Conservation (phyloP, 2,888 invertebrate species). For the Bombylius discolor region DNA sequence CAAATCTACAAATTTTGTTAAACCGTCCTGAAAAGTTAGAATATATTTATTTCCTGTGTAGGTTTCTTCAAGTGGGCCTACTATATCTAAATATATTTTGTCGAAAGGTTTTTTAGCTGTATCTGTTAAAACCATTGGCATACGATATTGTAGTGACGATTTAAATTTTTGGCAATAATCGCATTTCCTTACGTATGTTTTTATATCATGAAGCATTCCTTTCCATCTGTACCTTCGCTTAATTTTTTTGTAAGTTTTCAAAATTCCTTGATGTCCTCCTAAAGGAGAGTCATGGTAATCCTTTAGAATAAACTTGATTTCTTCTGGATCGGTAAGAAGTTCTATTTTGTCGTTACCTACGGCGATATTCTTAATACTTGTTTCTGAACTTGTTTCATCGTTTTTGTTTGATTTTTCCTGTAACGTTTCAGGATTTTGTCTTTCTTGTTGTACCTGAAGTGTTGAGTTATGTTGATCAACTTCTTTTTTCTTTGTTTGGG, state of each 20-base stretch:
- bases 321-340: background rate
- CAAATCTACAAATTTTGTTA: conserved; percentile 5
- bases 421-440: no score
- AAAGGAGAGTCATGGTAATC: background rate
- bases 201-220: background rate
- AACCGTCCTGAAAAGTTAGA: conserved; percentile 8
- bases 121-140: background rate
- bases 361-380: background rate
- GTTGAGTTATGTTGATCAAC: background rate
- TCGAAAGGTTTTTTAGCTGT: background rate
- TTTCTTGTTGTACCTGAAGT: background rate
- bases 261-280: background rate
- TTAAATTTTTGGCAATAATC: background rate
- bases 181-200: background rate
- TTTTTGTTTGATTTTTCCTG: no score
- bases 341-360: background rate
- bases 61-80: background rate
- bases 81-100: background rate
- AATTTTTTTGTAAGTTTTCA: background rate
- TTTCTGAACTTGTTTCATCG: no score
- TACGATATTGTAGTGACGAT: background rate
- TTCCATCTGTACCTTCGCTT: background rate
- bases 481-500: background rate
- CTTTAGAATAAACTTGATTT: background rate
- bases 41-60: conserved; percentile 5